Evolutionary conservation across 2,888 invertebrate species (phyloP).

Genomic region (Thalpophila matura): DNA sequence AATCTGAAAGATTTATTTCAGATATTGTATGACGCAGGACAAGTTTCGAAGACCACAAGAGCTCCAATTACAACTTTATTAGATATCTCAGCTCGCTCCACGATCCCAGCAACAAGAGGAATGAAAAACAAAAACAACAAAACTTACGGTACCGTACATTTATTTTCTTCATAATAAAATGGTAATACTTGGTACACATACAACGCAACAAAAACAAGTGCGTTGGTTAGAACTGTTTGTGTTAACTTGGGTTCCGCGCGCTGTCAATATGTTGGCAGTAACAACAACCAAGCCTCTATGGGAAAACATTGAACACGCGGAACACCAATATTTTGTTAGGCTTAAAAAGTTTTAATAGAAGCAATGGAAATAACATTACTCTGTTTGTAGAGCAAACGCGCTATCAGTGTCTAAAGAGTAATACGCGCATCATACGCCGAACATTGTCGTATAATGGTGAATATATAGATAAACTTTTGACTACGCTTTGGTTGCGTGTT

Average conservation of each 20-base stretch:
- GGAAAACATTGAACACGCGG: conserved; percentile 46
- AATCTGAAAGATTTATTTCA: no score
- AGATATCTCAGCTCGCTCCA: no score
- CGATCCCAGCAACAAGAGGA: neutral
- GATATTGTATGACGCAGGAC: no score
- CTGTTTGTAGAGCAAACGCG: conserved; percentile 33
- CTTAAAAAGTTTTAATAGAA: conserved; percentile 73
- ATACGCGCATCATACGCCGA: conserved; percentile 17
- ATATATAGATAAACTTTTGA: conserved; percentile 48
- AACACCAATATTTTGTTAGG: conserved; percentile 62
- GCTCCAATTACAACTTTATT: no score
- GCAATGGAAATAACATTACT: conserved; percentile 60
- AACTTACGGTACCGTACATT: conserved; percentile 3
- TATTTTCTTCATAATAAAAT: conserved; percentile 34
- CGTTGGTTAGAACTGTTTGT: conserved; percentile 48
- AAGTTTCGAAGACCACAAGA: no score
- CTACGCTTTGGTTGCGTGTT: conserved; percentile 20
- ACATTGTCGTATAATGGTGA: conserved; percentile 23
- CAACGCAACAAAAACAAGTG: conserved; percentile 54
- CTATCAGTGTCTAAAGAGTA: conserved; percentile 21
- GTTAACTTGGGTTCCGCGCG: conserved; percentile 34
- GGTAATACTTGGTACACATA: conserved; percentile 29
- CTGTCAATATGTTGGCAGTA: conserved; percentile 45
- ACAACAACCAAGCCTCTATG: conserved; percentile 47
- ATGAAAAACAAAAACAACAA: conserved; percentile 17